A percentile compares a stretch with the other conserved stretches of the same genome.
Evolutionary conservation across 2,113 vertebrate genomes (phyloP).

Genomic region (Albula glossodonta): DNA sequence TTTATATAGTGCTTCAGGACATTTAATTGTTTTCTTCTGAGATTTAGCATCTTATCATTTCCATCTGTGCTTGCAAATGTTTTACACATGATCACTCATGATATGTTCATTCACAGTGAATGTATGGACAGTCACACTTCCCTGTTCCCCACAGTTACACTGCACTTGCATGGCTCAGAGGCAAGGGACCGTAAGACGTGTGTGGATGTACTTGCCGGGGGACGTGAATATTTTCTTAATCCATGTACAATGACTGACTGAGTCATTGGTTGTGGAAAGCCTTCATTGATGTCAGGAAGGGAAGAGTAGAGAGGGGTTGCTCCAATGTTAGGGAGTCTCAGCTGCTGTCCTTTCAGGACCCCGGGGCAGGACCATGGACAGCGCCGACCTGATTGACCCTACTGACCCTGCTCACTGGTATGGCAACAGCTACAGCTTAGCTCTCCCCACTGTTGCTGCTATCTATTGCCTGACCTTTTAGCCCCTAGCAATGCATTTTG

Average conservation of each 20-base stretch:
- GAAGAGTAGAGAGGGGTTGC: background rate
- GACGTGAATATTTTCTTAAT: slow-evolving; percentile 48
- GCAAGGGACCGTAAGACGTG: slow-evolving; percentile 53
- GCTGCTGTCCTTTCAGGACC: background rate
- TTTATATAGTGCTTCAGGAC: slow-evolving; percentile 40
- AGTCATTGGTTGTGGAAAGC: too few relatives aligned
- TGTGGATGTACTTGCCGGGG: slow-evolving; percentile 48
- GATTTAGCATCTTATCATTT: slow-evolving; percentile 35
- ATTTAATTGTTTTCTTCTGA: slow-evolving; percentile 32
- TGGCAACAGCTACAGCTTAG: background rate
- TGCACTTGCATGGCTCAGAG: slow-evolving; percentile 72
- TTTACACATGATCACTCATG: slow-evolving; percentile 49
- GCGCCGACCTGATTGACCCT: too few relatives aligned
- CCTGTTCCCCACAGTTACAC: slow-evolving; percentile 18
- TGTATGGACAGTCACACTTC: slow-evolving; percentile 34
- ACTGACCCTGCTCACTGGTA: too few relatives aligned
- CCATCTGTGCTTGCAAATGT: slow-evolving; percentile 62
- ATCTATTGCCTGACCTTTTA: too few relatives aligned
- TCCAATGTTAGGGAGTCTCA: slow-evolving; percentile 2
- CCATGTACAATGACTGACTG: background rate
- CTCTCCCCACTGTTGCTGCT: too few relatives aligned
- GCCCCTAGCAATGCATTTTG: too few relatives aligned
- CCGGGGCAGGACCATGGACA: background rate
- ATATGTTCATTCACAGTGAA: slow-evolving; percentile 58
- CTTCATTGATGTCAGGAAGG: slow-evolving; percentile 30